These are phyloP conservation scores for Aplysia californica DNA, from an alignment of 1,140 invertebrate genomes.

Conservation along the genomic window DNA sequence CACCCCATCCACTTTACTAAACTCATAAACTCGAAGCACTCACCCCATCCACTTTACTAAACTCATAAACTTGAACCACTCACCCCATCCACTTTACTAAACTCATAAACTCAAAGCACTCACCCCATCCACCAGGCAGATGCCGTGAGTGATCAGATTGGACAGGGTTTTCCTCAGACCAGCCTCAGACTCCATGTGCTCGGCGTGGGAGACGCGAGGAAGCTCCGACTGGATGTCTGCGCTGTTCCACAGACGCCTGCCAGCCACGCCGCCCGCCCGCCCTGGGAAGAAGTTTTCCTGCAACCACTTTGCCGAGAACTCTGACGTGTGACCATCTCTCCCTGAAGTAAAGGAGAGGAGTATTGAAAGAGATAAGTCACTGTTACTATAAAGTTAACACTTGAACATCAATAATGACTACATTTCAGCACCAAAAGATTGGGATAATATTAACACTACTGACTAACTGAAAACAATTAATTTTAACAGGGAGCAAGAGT, in stretches of 20 bases:
- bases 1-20: neutral
- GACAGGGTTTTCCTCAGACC: conserved; percentile 39
- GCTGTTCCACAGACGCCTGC: conserved; percentile 45
- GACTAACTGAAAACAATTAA: too few relatives aligned
- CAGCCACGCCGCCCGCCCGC: conserved; percentile 3
- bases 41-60: neutral
- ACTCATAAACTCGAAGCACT: neutral
- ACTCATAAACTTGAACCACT: neutral
- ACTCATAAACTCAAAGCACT: neutral
- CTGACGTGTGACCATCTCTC: conserved; percentile 55
- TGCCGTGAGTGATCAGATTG: conserved; percentile 32
- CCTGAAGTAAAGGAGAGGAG: conserved; percentile 38
- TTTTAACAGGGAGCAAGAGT: too few relatives aligned
- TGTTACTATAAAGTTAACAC: neutral
- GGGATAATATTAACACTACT: neutral
- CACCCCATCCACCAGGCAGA: neutral
- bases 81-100: neutral
- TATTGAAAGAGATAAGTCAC: neutral
- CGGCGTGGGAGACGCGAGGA: conserved; percentile 33
- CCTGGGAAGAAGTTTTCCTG: conserved; percentile 37
- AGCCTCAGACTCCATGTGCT: conserved; percentile 41
- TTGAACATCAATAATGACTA: neutral
- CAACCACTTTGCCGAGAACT: conserved; percentile 50
- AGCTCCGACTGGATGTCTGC: conserved; percentile 19
- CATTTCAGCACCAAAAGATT: neutral